Base-by-base conservation (phyloP, 2,888 invertebrate species). In the Trypoxylon attenuatum region DNA sequence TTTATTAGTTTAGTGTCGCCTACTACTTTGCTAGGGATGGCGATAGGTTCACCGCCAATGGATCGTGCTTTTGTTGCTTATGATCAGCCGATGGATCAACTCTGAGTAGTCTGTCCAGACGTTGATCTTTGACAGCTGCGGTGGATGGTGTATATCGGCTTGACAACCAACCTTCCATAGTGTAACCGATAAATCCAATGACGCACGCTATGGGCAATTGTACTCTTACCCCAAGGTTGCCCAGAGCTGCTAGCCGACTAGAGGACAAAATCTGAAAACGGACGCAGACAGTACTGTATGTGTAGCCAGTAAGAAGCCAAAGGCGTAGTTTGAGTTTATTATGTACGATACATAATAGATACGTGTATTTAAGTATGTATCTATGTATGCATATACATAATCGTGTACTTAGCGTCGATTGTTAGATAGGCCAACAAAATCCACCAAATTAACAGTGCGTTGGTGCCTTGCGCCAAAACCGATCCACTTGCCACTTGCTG, bases 151-250 rank as follows among this genome's bases (percentile, higher is more conserved):
- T 94, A 80, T 94, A 92, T 89, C 89, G 92, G 82, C 92, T 92
- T 0, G 94, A 94, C 4, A 94, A 47, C 62, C 90, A 84, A 53
- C 89, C 91, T 88, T 97, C 97, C 67, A 96, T 73, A 78, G 96
- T 93, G 85, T 97, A 97, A 21, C 98, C 98, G 77, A 97, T 88
- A 54, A 94, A 89, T 2, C 97, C 97, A 21, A 97, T 89, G 0
- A 95, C 87, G 0, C 91, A 93, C 0, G 96, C 96, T 68, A 96
- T 89, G 0, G 97, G 97, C 39, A 96, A 87, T 0, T 94, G 94
- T 27, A 96, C 88, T 71, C 92, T 93, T 0, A 94, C 93, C 0
- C 93, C 94, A 84, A 96, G 33, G 1, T 10, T 33, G 13, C 13
- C 13, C n/a, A 33, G 8, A 3, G 33, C 33, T 2, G 33, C 13